Conservation (phyloP, 2,797 vertebrate species). For the Synaphobranchus kaupii region DNA sequence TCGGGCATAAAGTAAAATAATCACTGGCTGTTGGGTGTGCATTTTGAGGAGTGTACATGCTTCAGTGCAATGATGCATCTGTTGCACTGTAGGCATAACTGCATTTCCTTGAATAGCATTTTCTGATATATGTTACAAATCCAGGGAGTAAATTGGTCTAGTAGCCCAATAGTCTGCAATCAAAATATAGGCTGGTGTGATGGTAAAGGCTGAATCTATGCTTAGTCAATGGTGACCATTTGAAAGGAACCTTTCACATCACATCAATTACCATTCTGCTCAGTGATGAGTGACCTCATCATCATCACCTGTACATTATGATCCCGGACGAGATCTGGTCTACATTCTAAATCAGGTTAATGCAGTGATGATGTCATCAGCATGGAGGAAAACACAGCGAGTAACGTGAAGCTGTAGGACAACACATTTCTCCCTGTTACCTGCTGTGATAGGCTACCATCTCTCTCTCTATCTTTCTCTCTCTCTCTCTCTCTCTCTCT, state of each 20-base stretch:
- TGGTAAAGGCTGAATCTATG: neutral
- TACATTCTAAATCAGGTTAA: neutral
- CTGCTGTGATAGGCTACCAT: neutral
- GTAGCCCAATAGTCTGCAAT: neutral
- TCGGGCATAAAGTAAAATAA: neutral
- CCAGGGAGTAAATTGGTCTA: neutral
- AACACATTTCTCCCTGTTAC: neutral
- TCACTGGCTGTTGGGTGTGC: too few species aligned
- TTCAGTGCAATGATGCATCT: neutral
- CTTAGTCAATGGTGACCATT: neutral
- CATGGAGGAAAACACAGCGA: neutral
- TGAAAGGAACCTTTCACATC: neutral
- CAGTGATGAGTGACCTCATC: neutral
- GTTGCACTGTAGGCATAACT: neutral
- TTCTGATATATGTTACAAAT: neutral
- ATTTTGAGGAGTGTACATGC: neutral
- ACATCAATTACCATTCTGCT: neutral
- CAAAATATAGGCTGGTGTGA: neutral
- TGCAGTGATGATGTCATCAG: neutral
- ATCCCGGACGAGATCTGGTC: neutral
- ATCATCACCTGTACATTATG: neutral
- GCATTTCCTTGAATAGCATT: neutral
- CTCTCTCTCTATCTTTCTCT: neutral
- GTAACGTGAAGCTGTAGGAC: too few species aligned
- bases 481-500: too few species aligned